Evolutionary conservation across 2,888 invertebrate genomes (phyloP).

Genomic region (Xestia ashworthii): DNA sequence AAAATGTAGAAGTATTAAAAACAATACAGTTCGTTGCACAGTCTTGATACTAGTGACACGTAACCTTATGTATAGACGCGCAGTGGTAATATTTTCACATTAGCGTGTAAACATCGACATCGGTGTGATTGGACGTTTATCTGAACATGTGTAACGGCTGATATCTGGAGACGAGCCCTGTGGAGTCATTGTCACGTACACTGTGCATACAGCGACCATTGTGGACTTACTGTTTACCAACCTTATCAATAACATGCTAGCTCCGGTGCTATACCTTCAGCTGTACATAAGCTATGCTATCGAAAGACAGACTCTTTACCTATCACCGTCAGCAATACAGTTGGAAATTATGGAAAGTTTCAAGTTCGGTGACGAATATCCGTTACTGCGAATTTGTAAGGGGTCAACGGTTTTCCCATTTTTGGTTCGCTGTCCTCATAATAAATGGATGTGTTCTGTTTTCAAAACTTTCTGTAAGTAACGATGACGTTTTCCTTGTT

Average conservation of each 20-base stretch:
- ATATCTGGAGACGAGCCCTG: constrained; percentile 72
- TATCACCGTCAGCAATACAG: background rate
- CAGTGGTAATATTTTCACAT: constrained; percentile 66
- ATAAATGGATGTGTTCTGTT: constrained; percentile 16
- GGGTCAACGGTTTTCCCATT: constrained; percentile 37
- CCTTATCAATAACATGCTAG: constrained; percentile 86
- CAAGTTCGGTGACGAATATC: constrained; percentile 33
- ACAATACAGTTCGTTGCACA: constrained; percentile 35
- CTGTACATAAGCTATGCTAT: constrained; percentile 58
- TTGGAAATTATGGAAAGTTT: background rate
- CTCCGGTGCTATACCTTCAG: constrained; percentile 64
- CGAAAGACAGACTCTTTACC: constrained; percentile 13
- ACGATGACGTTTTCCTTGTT: background rate
- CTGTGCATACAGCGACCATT: constrained; percentile 77
- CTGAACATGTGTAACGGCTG: constrained; percentile 75
- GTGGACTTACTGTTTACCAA: constrained; percentile 83
- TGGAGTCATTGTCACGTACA: constrained; percentile 86
- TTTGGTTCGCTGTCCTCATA: constrained; percentile 15
- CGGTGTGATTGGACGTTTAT: constrained; percentile 81
- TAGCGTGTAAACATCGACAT: constrained; percentile 70
- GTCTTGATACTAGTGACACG: constrained; percentile 38
- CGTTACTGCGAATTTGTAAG: constrained; percentile 30
- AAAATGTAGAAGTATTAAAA: constrained; percentile 40
- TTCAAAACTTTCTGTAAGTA: background rate
- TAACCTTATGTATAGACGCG: constrained; percentile 36